These are phyloP conservation scores for Ellobius talpinus DNA, from an alignment of 2,113 vertebrate genomes.

Conservation along the genomic window DNA sequence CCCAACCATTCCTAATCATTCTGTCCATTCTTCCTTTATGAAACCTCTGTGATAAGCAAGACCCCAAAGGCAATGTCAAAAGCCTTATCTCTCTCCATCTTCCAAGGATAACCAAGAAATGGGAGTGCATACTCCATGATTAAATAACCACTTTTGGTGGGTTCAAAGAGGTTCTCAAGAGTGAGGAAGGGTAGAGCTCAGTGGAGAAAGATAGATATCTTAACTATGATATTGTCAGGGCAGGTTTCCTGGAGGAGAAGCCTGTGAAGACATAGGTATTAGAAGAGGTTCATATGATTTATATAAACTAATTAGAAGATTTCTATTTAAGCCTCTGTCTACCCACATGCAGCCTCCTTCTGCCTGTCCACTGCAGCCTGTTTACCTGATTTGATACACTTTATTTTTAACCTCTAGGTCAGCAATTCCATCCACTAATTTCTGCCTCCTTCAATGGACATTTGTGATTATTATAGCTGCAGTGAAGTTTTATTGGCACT, in stretches of 20 bases:
- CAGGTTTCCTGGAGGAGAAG: neutral
- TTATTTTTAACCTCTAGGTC: neutral
- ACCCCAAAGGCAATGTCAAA: neutral
- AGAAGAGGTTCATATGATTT: neutral
- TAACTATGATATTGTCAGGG: neutral
- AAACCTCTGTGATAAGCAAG: neutral
- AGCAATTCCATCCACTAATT: neutral
- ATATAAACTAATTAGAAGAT: neutral
- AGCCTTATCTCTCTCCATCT: too few relatives aligned
- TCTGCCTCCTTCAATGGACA: neutral
- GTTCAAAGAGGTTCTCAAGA: neutral
- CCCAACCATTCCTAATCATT: neutral
- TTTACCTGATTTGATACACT: neutral
- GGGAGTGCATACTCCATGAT: neutral
- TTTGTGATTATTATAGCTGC: neutral
- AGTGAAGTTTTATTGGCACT: neutral
- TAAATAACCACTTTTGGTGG: neutral
- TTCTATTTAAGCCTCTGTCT: neutral
- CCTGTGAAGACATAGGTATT: neutral
- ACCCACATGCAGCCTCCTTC: accelerated
- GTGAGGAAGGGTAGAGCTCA: neutral
- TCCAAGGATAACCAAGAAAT: too few relatives aligned
- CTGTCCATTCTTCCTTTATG: neutral
- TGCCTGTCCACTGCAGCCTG: neutral
- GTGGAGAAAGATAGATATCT: neutral